These are phyloP conservation scores for Scaptomyza hsui DNA, from an alignment of 1,140 invertebrate genomes.

Conservation along the genomic window DNA sequence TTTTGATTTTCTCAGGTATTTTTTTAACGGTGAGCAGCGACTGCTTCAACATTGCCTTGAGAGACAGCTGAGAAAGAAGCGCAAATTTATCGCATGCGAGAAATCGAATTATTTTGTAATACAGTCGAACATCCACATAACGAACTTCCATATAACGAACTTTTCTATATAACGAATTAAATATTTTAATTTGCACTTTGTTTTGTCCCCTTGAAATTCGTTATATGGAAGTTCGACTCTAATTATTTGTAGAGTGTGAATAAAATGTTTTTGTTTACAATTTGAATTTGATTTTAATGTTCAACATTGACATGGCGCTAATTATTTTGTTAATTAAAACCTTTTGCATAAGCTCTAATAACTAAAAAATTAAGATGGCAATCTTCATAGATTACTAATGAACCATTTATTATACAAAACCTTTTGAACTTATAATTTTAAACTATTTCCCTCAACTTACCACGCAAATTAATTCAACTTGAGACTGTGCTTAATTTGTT, in stretches of 20 bases:
- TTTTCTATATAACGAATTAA: too few species aligned
- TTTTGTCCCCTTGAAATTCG: too few species aligned
- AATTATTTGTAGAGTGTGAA: constrained; percentile 44
- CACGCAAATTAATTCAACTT: not conserved
- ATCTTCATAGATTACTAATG: too few species aligned
- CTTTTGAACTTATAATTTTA: too few species aligned
- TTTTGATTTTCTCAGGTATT: constrained; percentile 14
- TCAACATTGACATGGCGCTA: constrained; percentile 6
- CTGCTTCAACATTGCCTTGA: constrained; percentile 16
- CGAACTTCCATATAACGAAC: too few species aligned
- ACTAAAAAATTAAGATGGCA: not conserved
- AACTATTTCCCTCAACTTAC: too few species aligned
- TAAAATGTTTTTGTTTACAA: constrained; percentile 25
- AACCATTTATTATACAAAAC: too few species aligned
- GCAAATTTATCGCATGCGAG: constrained; percentile 57
- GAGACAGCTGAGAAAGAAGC: constrained; percentile 8
- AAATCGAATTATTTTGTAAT: not conserved
- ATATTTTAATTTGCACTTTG: too few species aligned
- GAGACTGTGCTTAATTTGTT: not conserved
- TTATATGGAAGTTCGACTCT: not conserved
- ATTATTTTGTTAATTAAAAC: not conserved
- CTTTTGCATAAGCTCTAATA: not conserved
- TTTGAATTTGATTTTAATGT: constrained; percentile 5
- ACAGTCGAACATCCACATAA: too few species aligned
- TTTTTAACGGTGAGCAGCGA: constrained; percentile 7